phyloP scores from a whole-genome alignment of 2,113 vertebrate genomes.

The Salvelinus sp. region DNA sequence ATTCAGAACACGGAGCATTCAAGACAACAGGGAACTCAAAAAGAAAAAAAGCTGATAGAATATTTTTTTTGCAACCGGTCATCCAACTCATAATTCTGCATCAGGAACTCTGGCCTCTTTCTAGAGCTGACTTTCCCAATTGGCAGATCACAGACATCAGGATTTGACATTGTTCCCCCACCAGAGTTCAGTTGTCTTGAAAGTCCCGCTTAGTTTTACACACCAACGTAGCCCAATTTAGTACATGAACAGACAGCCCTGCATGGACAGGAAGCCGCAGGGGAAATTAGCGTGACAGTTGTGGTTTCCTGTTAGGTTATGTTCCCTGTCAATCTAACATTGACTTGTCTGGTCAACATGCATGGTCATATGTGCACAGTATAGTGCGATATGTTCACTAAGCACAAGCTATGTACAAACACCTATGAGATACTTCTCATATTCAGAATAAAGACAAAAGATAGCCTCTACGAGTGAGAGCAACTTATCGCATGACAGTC shows the following conservation, averaged over 20 bases:
- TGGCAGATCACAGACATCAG: too few relatives aligned
- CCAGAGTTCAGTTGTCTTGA: too few relatives aligned
- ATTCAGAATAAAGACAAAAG: conserved; percentile 21
- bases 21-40: too few relatives aligned
- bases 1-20: too few relatives aligned
- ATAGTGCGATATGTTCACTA: conserved; percentile 53
- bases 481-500: conserved; percentile 33
- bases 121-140: too few relatives aligned
- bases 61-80: too few relatives aligned
- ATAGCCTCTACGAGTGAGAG: conserved; percentile 21
- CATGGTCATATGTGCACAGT: conserved; percentile 44
- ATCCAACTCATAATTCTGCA: too few relatives aligned
- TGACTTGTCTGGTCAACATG: conserved; percentile 33
- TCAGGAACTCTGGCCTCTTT: too few relatives aligned
- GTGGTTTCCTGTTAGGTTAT: conserved; percentile 22
- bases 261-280: conserved; percentile 14
- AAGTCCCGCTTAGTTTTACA: conserved; percentile 23
- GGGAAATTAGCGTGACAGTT: conserved; percentile 5
- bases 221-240: conserved; percentile 20
- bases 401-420: conserved; percentile 62
- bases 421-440: background rate
- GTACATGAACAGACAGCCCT: conserved; percentile 32
- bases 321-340: conserved; percentile 42
- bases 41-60: too few relatives aligned
- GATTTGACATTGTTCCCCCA: too few relatives aligned